These are phyloP conservation scores for Catharus ustulatus DNA, from an alignment of 2,797 vertebrate species.

Conservation along the genomic window DNA sequence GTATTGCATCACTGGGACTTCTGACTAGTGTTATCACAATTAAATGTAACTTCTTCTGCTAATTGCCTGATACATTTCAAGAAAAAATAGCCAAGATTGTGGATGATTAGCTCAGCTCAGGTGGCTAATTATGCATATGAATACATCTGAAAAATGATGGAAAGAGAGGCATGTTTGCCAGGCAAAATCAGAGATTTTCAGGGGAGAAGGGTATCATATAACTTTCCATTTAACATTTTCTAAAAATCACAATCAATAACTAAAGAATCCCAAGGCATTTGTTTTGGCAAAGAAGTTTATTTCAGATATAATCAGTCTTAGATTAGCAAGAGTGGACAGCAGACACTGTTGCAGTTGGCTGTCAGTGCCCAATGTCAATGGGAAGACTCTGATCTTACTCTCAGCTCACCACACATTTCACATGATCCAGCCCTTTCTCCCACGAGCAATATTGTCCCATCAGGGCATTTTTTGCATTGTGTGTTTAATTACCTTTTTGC, in stretches of 20 bases:
- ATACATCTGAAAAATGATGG: neutral
- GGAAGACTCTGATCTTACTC: neutral
- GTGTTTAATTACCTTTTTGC: conserved; percentile 88
- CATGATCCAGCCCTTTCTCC: neutral
- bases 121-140: neutral
- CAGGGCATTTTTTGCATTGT: neutral
- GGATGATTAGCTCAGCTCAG: neutral
- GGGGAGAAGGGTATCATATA: neutral
- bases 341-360: neutral
- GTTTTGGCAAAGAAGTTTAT: neutral
- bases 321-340: neutral
- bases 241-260: neutral
- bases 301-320: neutral
- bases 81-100: neutral
- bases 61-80: neutral
- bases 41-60: neutral
- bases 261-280: neutral
- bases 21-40: neutral
- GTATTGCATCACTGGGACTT: neutral
- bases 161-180: neutral
- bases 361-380: neutral
- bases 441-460: neutral
- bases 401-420: neutral
- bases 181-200: neutral
- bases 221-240: neutral